Base-by-base conservation (phyloP, 2,797 vertebrate genomes). In the Molossus molossus region DNA sequence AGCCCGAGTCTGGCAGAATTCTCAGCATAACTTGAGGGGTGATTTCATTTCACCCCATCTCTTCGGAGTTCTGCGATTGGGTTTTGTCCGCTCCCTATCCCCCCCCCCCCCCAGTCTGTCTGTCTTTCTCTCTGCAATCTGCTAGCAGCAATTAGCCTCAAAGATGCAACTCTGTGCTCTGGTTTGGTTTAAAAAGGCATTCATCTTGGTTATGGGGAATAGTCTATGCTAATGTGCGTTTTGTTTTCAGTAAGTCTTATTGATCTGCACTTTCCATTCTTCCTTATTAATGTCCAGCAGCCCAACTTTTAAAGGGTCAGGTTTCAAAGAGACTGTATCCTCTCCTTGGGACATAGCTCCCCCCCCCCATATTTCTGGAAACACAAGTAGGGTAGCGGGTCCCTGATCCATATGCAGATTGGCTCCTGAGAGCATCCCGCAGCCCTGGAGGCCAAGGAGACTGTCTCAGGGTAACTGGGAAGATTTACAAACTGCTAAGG, bases 11-110 rank as follows among this genome's bases (percentile, higher is more conserved):
- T 89, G 86, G 45, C 65, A 94, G 96, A 97, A 97, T 98, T 98
- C 97, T 88, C 97, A n/a, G 96, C 97, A 96, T 98, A 98, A 95
- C 97, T 98, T 75, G 20, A 48, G 27, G 92, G 94, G 96, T 85
- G 92, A 92, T 82, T 95, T 94, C 90, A 70, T 83, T 93, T 95
- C 86, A 48, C 93, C 92, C 93, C 0, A 84, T 96, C 96, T 96
- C 96, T 96, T 91, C 73, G 90, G 85, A 77, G 11, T 94, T 97
- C 96, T 94, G 55, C 96, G 86, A 40, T 69, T 95, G 97, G 85
- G 84, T 97, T 97, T 95, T 95, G 96, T 96, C 97, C 97, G 95
- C 17, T 37, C 40, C 40, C 88, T 0, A 0, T 33, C 40, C n/a
- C 77, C 20, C 53, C 85, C 8, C 2, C 77, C 45, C 82, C 69